Evolutionary conservation across 2,888 invertebrate genomes (phyloP).

Genomic region (Dioctria linearis): DNA sequence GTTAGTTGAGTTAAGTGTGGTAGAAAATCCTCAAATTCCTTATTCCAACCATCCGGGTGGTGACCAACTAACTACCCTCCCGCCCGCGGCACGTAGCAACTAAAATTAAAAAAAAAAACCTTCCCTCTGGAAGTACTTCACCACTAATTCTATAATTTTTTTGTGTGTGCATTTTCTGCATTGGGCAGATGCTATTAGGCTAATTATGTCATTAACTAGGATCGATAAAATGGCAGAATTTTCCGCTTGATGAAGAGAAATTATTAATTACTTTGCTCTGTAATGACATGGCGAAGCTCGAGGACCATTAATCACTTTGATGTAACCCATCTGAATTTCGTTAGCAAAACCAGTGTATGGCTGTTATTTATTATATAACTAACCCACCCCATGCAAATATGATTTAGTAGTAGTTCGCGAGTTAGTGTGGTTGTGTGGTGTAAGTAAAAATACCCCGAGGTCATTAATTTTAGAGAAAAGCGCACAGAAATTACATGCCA

Average conservation of each 20-base stretch:
- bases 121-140: too few species aligned
- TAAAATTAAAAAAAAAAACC: too few species aligned
- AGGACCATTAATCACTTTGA: slow-evolving; percentile 17
- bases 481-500: not conserved
- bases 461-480: not conserved
- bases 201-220: not conserved
- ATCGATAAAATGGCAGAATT: not conserved
- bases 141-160: too few species aligned
- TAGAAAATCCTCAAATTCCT: too few species aligned
- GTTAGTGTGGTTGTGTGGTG: not conserved
- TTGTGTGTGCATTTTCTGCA: not conserved
- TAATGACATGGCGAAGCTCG: not conserved
- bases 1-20: too few species aligned
- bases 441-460: not conserved
- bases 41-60: too few species aligned
- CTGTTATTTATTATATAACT: not conserved
- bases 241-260: slow-evolving; percentile 1
- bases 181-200: not conserved
- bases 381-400: not conserved
- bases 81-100: too few species aligned
- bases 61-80: too few species aligned
- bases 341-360: not conserved
- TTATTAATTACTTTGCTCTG: slow-evolving; percentile 5
- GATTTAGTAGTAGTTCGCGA: not conserved
- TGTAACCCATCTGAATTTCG: slow-evolving; percentile 5